These are phyloP conservation scores for Porites australiensis DNA, from an alignment of 64 coral and sea anemone genomes.

Conservation along the genomic window DNA sequence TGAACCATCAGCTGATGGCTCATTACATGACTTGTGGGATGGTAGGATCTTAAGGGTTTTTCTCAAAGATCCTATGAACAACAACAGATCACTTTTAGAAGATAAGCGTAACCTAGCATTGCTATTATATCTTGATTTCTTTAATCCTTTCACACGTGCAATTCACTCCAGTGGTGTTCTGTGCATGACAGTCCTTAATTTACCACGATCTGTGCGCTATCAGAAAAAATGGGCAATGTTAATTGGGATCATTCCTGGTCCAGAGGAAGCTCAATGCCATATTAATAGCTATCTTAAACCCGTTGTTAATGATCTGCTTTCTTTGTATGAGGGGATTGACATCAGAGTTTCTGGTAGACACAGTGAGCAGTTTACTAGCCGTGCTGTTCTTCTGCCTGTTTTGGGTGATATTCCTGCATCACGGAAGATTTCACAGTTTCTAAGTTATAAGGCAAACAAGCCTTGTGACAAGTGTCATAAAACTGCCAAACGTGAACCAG, in stretches of 20 bases:
- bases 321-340: slow-evolving; percentile 26
- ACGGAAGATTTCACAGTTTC: slow-evolving; percentile 45
- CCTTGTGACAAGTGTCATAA: slow-evolving; percentile 48
- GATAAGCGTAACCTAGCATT: slow-evolving; percentile 45
- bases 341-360: neutral
- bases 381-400: slow-evolving; percentile 54
- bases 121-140: slow-evolving; percentile 58
- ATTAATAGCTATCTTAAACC: slow-evolving; percentile 50
- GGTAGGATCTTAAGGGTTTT: neutral
- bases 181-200: slow-evolving; percentile 64
- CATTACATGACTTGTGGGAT: slow-evolving; percentile 13
- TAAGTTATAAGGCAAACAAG: slow-evolving; percentile 31
- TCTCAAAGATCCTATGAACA: neutral
- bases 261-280: slow-evolving; percentile 31
- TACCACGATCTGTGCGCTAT: slow-evolving; percentile 32
- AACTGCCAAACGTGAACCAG: slow-evolving; percentile 19
- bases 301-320: slow-evolving; percentile 46
- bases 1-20: slow-evolving; percentile 3
- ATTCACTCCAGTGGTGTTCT: slow-evolving; percentile 45
- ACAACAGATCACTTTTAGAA: neutral
- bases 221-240: slow-evolving; percentile 48
- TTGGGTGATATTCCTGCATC: slow-evolving; percentile 48
- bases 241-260: slow-evolving; percentile 59
- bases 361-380: neutral
- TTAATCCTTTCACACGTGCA: slow-evolving; percentile 40